These are phyloP conservation scores for Stichodactyla mertensii DNA, from an alignment of 64 coral and sea anemone species.

Conservation along the genomic window DNA sequence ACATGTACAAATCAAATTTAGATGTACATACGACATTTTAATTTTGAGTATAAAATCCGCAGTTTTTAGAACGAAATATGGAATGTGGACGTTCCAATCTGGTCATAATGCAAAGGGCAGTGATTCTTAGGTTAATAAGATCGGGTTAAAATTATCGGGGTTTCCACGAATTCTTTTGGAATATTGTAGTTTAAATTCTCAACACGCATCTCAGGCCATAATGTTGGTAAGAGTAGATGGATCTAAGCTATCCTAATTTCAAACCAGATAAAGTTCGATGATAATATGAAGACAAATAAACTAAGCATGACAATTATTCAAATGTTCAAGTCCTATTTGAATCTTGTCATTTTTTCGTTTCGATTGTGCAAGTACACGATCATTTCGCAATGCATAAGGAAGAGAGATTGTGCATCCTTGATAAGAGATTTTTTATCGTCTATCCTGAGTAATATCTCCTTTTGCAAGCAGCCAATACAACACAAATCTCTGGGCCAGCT, in stretches of 20 bases:
- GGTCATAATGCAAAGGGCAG: not conserved
- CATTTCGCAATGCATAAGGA: slow-evolving; percentile 4
- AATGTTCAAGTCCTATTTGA: not conserved
- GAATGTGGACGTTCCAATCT: not conserved
- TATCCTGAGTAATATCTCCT: not conserved
- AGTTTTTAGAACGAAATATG: not conserved
- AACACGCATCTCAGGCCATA: not conserved
- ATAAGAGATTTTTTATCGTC: not conserved
- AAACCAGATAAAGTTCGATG: not conserved
- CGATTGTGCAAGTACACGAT: not conserved
- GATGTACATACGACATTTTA: not conserved
- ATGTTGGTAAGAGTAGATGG: not conserved
- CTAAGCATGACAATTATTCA: not conserved
- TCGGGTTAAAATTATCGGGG: not conserved
- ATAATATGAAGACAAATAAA: slow-evolving; percentile 15
- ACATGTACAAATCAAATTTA: too few species aligned
- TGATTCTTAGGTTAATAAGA: not conserved
- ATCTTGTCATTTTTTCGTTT: slow-evolving; percentile 5
- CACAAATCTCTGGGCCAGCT: not conserved
- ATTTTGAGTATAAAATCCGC: not conserved
- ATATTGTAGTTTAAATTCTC: not conserved
- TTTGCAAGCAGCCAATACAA: not conserved
- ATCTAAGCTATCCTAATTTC: not conserved
- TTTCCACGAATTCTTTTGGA: not conserved
- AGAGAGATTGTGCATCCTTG: not conserved